Evolutionary conservation across 2,113 vertebrate species (phyloP).

Genomic region (Candoia aspera): DNA sequence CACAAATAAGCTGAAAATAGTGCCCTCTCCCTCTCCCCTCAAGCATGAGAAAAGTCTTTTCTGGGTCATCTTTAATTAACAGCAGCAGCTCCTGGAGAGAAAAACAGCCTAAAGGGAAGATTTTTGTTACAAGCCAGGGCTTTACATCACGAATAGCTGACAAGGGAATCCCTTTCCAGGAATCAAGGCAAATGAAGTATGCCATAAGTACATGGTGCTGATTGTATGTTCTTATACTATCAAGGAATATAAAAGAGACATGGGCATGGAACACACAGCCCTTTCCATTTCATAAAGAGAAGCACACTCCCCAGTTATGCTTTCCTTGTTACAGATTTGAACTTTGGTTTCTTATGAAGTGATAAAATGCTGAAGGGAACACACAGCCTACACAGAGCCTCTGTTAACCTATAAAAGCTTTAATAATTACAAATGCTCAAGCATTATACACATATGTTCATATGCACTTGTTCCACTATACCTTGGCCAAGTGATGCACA

Average conservation of each 20-base stretch:
- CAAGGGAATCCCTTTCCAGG: slow-evolving; percentile 39
- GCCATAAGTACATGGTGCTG: slow-evolving; percentile 17
- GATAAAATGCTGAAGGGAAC: background rate
- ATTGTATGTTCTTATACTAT: background rate
- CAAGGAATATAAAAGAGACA: slow-evolving; percentile 4
- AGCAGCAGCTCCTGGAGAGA: slow-evolving; percentile 34
- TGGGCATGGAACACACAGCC: background rate
- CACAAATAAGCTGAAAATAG: slow-evolving; percentile 33
- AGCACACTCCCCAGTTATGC: background rate
- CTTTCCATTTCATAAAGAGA: background rate
- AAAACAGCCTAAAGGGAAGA: slow-evolving; percentile 27
- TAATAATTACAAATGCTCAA: background rate
- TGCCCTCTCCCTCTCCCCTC: slow-evolving; percentile 22
- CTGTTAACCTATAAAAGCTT: background rate
- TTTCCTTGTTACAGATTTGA: background rate
- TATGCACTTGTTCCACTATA: background rate
- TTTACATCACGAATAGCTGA: slow-evolving; percentile 46
- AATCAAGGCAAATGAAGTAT: slow-evolving; percentile 34
- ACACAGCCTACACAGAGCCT: background rate
- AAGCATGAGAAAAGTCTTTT: slow-evolving; percentile 31
- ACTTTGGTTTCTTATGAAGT: background rate
- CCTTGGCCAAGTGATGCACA: background rate
- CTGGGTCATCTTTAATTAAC: slow-evolving; percentile 56
- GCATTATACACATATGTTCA: background rate
- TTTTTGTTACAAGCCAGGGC: slow-evolving; percentile 24